Conservation (phyloP, 2,888 invertebrate genomes). For the Drosophila cognata region DNA sequence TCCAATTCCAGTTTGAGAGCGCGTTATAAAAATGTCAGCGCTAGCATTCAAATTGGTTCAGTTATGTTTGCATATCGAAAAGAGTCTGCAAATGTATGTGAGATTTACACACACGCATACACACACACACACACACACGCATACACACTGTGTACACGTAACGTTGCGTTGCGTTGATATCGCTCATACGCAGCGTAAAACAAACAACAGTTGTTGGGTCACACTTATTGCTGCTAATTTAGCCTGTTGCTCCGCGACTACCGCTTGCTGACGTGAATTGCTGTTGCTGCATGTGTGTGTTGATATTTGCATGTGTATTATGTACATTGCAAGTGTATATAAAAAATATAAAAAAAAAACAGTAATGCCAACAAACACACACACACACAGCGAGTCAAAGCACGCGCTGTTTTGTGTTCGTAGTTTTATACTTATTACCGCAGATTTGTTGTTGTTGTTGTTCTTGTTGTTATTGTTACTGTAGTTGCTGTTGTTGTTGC, state of each 20-base stretch:
- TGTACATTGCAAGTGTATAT: background rate
- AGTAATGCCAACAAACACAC: background rate
- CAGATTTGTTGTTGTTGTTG: background rate
- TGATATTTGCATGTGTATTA: conserved; percentile 3
- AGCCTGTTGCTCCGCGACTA: conserved; percentile 13
- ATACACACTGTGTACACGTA: conserved; percentile 12
- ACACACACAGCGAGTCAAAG: conserved; percentile 8
- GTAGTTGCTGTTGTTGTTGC: background rate
- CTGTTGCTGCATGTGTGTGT: background rate
- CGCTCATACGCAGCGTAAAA: conserved; percentile 40
- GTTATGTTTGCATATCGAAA: background rate
- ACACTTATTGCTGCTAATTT: conserved; percentile 28
- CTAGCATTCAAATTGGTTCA: background rate
- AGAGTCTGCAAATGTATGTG: background rate
- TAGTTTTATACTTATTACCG: conserved; percentile 7
- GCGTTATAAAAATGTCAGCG: background rate
- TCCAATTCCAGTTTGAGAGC: background rate
- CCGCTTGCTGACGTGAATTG: conserved; percentile 7
- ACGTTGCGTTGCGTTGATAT: background rate
- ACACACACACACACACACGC: too few relatives aligned
- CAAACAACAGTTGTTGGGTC: conserved; percentile 8
- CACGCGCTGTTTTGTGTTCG: conserved; percentile 25
- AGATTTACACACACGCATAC: background rate
- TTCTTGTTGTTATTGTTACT: background rate
- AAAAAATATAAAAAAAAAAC: background rate